phyloP scores from a whole-genome alignment of 2,797 vertebrate species.

The Erethizon dorsatum region DNA sequence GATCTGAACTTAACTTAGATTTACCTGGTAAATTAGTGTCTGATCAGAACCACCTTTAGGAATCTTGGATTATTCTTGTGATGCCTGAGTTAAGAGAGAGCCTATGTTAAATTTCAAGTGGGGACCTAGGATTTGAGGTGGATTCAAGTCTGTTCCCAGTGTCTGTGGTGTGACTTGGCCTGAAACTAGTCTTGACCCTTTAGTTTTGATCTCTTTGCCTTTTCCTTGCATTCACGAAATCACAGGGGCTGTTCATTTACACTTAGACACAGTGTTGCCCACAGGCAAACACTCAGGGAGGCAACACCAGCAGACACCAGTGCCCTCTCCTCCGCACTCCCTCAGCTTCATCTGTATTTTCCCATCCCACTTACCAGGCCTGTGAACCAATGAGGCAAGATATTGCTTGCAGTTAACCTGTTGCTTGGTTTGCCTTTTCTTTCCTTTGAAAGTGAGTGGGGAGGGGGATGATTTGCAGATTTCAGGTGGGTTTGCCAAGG shows the following conservation, averaged over 20 bases:
- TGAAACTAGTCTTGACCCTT: not conserved
- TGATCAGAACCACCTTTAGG: not conserved
- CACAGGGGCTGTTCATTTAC: not conserved
- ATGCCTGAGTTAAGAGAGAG: not conserved
- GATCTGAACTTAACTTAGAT: not conserved
- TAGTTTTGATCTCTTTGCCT: not conserved
- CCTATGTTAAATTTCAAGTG: not conserved
- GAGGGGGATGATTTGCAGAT: constrained; percentile 58
- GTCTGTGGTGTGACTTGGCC: not conserved
- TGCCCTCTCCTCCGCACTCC: not conserved
- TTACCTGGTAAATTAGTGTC: not conserved
- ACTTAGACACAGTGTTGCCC: not conserved
- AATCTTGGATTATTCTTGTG: not conserved
- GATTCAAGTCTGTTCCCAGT: not conserved
- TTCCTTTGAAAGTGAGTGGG: constrained; percentile 56
- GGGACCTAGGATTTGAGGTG: not conserved
- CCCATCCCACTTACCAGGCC: not conserved
- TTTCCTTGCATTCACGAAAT: not conserved
- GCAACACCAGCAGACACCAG: not conserved
- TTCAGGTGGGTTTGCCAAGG: constrained; percentile 55
- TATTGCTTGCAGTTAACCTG: constrained; percentile 6
- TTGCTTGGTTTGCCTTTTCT: constrained; percentile 33
- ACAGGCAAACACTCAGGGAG: not conserved
- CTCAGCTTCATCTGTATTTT: not conserved
- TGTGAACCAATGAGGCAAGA: not conserved